Conservation (phyloP, 2,797 vertebrate species). For the Enteromius paludinosus region DNA sequence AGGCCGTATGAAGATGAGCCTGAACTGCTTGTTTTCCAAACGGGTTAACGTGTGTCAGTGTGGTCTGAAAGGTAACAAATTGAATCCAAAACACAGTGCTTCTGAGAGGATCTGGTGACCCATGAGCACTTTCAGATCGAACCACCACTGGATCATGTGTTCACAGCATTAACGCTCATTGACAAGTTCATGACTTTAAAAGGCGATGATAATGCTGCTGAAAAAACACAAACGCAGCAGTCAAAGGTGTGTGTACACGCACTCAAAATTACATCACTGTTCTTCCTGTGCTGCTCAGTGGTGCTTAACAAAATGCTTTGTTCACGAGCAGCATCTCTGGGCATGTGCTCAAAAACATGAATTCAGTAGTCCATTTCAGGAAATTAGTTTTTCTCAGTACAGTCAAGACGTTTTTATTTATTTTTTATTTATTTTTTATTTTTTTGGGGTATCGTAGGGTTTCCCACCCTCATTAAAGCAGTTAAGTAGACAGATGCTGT, state of each 20-base stretch:
- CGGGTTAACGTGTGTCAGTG: background rate
- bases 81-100: background rate
- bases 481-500: background rate
- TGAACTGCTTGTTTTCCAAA: background rate
- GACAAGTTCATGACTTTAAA: background rate
- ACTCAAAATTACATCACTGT: background rate
- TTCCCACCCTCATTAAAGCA: background rate
- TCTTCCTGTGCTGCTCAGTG: background rate
- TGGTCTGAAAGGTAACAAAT: background rate
- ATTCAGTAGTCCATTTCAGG: background rate
- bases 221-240: background rate
- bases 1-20: background rate
- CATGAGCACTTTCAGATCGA: background rate
- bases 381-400: background rate
- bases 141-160: background rate
- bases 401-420: background rate
- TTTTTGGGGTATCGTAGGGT: background rate
- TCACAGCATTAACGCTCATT: background rate
- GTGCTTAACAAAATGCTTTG: background rate
- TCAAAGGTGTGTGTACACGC: background rate
- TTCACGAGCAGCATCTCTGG: background rate
- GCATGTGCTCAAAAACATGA: background rate
- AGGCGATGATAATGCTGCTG: background rate
- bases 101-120: background rate
- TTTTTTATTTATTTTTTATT: background rate